Conservation (phyloP, 2,113 vertebrate species). For the Periophthalmodon schlosseri region DNA sequence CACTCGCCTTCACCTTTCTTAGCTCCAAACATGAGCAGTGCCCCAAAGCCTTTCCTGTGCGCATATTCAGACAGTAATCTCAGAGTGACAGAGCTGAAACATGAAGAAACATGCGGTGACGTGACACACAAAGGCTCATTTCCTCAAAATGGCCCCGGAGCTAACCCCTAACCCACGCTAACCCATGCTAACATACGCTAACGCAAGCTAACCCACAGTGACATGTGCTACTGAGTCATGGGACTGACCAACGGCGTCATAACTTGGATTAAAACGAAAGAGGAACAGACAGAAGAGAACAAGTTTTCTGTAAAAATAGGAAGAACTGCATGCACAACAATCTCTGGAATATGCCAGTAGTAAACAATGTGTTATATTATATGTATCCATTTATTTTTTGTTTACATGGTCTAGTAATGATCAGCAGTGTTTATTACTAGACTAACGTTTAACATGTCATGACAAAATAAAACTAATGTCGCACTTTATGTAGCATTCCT, state of each 20-base stretch:
- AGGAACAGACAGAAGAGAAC: not conserved
- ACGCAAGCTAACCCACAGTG: slow-evolving; percentile 17
- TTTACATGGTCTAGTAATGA: too few species aligned
- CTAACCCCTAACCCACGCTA: slow-evolving; percentile 11
- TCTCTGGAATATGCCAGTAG: too few species aligned
- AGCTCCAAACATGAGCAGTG: slow-evolving; percentile 23
- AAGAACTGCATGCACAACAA: too few species aligned
- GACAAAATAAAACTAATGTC: too few species aligned
- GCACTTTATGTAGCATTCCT: too few species aligned
- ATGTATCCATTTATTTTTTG: too few species aligned
- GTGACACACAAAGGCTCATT: slow-evolving; percentile 12
- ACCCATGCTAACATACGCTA: not conserved
- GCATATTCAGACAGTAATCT: slow-evolving; percentile 40
- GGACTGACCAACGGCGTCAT: slow-evolving; percentile 25
- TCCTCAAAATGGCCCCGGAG: not conserved
- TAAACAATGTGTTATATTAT: too few species aligned
- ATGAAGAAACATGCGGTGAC: slow-evolving; percentile 23
- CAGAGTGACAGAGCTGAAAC: slow-evolving; percentile 35
- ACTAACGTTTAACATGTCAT: too few species aligned
- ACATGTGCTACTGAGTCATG: slow-evolving; percentile 37
- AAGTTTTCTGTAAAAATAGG: not conserved
- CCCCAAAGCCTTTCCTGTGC: slow-evolving; percentile 59
- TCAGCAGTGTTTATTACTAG: too few species aligned
- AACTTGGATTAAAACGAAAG: not conserved
- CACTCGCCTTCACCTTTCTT: slow-evolving; percentile 15